Conservation (phyloP, 1,140 invertebrate genomes). For the Lanistes nyassanus region DNA sequence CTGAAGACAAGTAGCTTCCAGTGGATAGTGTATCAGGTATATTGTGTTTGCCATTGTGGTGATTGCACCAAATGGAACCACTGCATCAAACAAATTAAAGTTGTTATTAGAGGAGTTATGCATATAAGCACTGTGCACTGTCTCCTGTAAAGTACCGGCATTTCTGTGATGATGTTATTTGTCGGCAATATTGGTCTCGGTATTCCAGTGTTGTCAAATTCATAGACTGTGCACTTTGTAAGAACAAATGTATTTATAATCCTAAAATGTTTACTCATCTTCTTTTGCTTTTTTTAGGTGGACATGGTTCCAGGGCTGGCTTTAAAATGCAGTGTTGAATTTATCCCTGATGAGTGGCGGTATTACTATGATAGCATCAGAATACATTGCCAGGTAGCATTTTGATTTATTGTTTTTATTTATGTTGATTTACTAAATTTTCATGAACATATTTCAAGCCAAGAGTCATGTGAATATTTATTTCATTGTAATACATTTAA, state of each 20-base stretch:
- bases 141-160: too few species aligned
- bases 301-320: conserved; percentile 60
- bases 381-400: conserved; percentile 63
- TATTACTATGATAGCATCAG: conserved; percentile 67
- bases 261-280: not conserved
- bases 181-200: not conserved
- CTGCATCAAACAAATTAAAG: too few species aligned
- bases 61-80: too few species aligned
- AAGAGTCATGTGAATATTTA: too few species aligned
- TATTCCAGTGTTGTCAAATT: not conserved
- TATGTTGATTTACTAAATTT: not conserved
- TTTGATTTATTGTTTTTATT: conserved; percentile 4
- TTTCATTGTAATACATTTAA: not conserved
- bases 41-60: too few species aligned
- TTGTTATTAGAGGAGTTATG: too few species aligned
- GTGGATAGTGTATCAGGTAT: too few species aligned
- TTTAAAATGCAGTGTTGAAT: conserved; percentile 63
- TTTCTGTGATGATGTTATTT: too few species aligned
- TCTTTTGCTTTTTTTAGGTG: conserved; percentile 42
- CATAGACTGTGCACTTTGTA: not conserved
- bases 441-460: not conserved
- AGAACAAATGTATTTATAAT: not conserved
- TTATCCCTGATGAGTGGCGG: conserved; percentile 65
- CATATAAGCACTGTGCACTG: too few species aligned
- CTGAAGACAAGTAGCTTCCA: too few species aligned